Conservation (phyloP, 2,797 vertebrate species). For the Enteromius fasciolatus region DNA sequence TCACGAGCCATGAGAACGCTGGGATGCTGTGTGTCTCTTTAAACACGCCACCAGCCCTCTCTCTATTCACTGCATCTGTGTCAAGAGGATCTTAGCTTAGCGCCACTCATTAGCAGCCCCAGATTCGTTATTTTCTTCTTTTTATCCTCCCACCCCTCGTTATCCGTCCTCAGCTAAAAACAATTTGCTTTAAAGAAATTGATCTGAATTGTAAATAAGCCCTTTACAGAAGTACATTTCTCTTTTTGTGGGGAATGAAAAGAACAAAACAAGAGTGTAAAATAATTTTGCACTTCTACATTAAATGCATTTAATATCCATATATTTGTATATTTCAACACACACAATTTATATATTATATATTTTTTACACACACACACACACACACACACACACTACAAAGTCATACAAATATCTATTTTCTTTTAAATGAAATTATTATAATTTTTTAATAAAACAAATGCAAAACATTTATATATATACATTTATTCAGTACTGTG, state of each 20-base stretch:
- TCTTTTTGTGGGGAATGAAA: not conserved
- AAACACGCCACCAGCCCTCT: conserved; percentile 45
- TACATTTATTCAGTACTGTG: not conserved
- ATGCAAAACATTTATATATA: not conserved
- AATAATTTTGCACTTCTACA: not conserved
- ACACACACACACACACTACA: not conserved
- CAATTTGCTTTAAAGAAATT: conserved; percentile 45
- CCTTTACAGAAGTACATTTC: conserved; percentile 7
- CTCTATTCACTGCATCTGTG: conserved; percentile 71
- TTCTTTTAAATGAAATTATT: not conserved
- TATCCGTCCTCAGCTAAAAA: conserved; percentile 54
- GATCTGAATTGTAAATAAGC: conserved; percentile 46
- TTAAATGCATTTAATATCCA: not conserved
- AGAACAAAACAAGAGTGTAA: not conserved
- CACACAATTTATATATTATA: not conserved
- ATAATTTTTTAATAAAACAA: not conserved
- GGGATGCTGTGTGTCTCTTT: conserved; percentile 49
- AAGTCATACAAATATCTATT: not conserved
- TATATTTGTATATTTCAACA: not conserved
- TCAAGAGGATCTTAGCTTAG: conserved; percentile 72
- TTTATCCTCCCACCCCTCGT: conserved; percentile 51
- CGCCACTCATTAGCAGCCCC: conserved; percentile 67
- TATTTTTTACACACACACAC: not conserved
- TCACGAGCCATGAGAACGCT: not conserved
- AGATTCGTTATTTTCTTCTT: conserved; percentile 64